Conservation (phyloP, 2,888 invertebrate species). For the Myopa tessellatipennis region DNA sequence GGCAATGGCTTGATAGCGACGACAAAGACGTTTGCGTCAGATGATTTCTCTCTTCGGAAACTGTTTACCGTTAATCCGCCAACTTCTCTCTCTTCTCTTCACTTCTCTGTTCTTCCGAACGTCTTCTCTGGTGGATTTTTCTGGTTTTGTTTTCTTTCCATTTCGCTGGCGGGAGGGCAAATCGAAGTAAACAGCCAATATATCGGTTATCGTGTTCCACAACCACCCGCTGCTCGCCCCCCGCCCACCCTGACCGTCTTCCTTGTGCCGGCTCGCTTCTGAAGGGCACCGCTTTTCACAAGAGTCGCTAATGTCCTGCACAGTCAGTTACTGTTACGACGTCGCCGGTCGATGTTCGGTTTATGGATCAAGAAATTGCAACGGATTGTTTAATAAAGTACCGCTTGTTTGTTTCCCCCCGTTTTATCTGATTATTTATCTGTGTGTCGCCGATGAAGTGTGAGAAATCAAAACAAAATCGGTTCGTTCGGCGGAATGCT, state of each 20-base stretch:
- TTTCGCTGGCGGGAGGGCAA: constrained; percentile 2
- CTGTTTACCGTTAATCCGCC: constrained; percentile 23
- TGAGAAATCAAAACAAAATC: constrained; percentile 12
- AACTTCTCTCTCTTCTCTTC: constrained; percentile 32
- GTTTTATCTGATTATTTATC: neutral
- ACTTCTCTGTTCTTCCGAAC: no score
- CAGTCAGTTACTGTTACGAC: constrained; percentile 65
- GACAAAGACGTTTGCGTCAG: constrained; percentile 64
- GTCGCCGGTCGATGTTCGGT: constrained; percentile 58
- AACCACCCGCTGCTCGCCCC: neutral
- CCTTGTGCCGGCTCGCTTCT: constrained; percentile 22
- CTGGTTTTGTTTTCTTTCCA: constrained; percentile 16
- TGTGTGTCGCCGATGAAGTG: neutral
- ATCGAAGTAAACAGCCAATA: constrained; percentile 23
- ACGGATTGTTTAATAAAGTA: neutral
- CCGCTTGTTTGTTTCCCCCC: neutral
- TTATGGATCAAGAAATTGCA: constrained; percentile 14
- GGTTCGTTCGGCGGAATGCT: neutral
- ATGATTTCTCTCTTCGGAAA: constrained; percentile 46
- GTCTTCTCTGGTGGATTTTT: neutral
- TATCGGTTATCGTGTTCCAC: constrained; percentile 20
- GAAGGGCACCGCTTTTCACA: constrained; percentile 54
- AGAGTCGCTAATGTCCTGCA: constrained; percentile 59
- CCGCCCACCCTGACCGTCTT: neutral
- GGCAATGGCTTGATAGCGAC: constrained; percentile 64